These are phyloP conservation scores for Champsocephalus gunnari DNA, from an alignment of 2,797 vertebrate genomes.

Conservation along the genomic window DNA sequence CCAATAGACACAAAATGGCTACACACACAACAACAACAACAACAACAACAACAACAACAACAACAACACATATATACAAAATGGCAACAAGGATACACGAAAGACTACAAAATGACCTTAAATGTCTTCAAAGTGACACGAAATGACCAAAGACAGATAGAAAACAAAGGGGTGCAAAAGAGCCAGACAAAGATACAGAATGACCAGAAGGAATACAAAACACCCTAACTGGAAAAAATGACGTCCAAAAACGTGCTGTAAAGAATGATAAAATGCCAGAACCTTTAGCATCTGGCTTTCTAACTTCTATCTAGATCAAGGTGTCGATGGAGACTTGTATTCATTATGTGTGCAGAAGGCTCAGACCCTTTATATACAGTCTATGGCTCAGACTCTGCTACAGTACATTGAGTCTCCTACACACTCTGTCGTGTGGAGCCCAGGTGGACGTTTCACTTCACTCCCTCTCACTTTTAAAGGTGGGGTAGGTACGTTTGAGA, in stretches of 20 bases:
- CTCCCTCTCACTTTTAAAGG: slow-evolving; percentile 25
- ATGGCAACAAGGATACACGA: not conserved
- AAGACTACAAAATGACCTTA: too few species aligned
- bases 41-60: not conserved
- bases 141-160: too few species aligned
- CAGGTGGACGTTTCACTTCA: slow-evolving; percentile 35
- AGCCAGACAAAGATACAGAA: not conserved
- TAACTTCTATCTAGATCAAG: not conserved
- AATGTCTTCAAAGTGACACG: too few species aligned
- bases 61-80: not conserved
- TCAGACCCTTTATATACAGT: too few species aligned
- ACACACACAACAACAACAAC: too few species aligned
- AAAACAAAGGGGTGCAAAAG: not conserved
- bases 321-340: not conserved
- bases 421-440: slow-evolving; percentile 16
- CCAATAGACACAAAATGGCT: not conserved
- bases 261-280: not conserved
- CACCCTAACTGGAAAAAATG: not conserved
- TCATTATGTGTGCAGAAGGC: too few species aligned
- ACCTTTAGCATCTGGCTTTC: not conserved
- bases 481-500: too few species aligned
- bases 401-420: not conserved
- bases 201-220: not conserved
- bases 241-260: not conserved
- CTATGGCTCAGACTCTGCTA: slow-evolving; percentile 10